phyloP scores from a whole-genome alignment of 2,888 invertebrate genomes.

The Chloromyia formosa region DNA sequence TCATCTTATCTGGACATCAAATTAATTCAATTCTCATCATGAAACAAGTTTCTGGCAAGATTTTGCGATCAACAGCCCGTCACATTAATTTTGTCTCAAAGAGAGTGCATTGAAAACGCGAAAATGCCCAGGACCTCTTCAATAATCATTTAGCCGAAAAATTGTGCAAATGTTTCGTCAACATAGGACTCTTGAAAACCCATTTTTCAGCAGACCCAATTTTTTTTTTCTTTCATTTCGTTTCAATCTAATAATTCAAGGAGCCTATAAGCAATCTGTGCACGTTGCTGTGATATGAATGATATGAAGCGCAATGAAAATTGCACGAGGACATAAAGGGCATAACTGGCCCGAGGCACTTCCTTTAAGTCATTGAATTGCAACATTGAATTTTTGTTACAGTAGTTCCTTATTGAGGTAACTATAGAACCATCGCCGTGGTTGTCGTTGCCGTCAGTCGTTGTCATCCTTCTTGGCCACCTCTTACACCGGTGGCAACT shows the following conservation, averaged over 20 bases:
- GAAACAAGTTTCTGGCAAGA: not conserved
- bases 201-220: conserved; percentile 1
- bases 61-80: not conserved
- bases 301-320: not conserved
- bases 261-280: too few relatives aligned
- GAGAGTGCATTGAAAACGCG: conserved; percentile 2
- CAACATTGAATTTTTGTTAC: conserved; percentile 25
- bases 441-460: not conserved
- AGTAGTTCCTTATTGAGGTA: conserved; percentile 13
- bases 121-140: conserved; percentile 8
- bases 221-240: too few relatives aligned
- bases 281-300: too few relatives aligned
- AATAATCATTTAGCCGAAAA: conserved; percentile 27
- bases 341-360: conserved; percentile 36
- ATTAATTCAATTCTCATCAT: conserved; percentile 1
- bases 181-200: conserved; percentile 11
- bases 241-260: too few relatives aligned
- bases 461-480: conserved; percentile 5
- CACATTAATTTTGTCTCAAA: not conserved
- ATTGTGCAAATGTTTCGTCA: conserved; percentile 20
- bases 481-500: conserved; percentile 1
- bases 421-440: too few relatives aligned
- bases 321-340: conserved; percentile 13
- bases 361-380: conserved; percentile 28
- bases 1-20: not conserved